Conservation (phyloP, 2,888 invertebrate genomes). For the Tenodera sinensis region DNA sequence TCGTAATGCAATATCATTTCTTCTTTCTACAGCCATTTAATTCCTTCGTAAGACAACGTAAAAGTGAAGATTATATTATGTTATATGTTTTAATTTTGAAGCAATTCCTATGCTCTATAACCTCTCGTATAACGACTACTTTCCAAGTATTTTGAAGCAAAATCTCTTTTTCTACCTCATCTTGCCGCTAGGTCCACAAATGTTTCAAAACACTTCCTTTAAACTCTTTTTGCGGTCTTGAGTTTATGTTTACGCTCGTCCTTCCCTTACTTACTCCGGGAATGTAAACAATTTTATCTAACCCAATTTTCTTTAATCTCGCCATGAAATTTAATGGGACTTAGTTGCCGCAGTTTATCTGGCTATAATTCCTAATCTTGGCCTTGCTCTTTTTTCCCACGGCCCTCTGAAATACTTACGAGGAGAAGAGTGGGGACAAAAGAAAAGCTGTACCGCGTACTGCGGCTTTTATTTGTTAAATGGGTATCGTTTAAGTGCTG, state of each 20-base stretch:
- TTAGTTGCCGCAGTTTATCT: neutral
- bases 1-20: no score
- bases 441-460: neutral
- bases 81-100: no score
- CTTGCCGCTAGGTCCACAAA: neutral
- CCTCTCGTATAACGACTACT: no score
- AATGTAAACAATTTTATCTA: neutral
- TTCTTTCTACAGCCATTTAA: no score
- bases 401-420: neutral
- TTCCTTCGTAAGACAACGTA: no score
- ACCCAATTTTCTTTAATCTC: neutral
- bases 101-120: no score
- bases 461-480: neutral
- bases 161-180: no score
- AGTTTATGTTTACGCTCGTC: no score
- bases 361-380: neutral
- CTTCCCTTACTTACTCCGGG: neutral
- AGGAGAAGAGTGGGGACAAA: neutral
- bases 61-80: no score
- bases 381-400: neutral
- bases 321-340: neutral
- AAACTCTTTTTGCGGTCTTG: neutral
- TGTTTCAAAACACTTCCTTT: neutral
- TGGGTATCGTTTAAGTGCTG: no score
- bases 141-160: no score